phyloP scores from a whole-genome alignment of 2,888 invertebrate genomes.

The Agriopis marginaria region DNA sequence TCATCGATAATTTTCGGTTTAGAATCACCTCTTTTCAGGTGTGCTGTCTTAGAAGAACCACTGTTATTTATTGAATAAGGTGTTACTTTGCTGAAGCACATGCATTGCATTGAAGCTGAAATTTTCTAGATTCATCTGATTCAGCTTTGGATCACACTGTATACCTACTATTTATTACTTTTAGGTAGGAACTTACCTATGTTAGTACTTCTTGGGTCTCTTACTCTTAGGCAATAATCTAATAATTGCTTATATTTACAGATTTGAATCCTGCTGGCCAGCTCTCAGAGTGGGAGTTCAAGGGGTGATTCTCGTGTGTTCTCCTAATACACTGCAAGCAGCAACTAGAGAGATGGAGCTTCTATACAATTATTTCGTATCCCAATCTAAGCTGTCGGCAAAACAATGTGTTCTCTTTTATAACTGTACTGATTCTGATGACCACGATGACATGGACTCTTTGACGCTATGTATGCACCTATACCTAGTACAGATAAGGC shows the following conservation, averaged over 20 bases:
- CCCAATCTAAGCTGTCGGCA: constrained; percentile 88
- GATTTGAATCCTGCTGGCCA: constrained; percentile 92
- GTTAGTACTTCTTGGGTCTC: too few relatives aligned
- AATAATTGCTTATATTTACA: constrained; percentile 54
- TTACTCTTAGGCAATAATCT: too few relatives aligned
- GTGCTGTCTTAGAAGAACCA: too few relatives aligned
- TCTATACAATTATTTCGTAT: constrained; percentile 89
- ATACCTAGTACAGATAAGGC: constrained; percentile 31
- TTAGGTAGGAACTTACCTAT: too few relatives aligned
- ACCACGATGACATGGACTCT: constrained; percentile 75
- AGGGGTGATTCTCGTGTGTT: constrained; percentile 90
- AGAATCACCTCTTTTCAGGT: too few relatives aligned
- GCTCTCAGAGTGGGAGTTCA: constrained; percentile 89
- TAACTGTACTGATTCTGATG: constrained; percentile 74
- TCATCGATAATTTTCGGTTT: too few relatives aligned
- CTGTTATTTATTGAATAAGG: too few relatives aligned
- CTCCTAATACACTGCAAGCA: constrained; percentile 76
- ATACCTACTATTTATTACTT: too few relatives aligned
- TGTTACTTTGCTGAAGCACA: too few relatives aligned
- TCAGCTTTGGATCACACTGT: too few relatives aligned
- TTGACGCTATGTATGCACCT: constrained; percentile 79
- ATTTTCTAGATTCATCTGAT: too few relatives aligned
- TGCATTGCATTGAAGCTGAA: too few relatives aligned
- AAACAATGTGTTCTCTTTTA: constrained; percentile 89
- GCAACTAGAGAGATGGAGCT: constrained; percentile 87